Evolutionary conservation across 2,797 vertebrate species (phyloP).

Genomic region (Tamandua tetradactyla): DNA sequence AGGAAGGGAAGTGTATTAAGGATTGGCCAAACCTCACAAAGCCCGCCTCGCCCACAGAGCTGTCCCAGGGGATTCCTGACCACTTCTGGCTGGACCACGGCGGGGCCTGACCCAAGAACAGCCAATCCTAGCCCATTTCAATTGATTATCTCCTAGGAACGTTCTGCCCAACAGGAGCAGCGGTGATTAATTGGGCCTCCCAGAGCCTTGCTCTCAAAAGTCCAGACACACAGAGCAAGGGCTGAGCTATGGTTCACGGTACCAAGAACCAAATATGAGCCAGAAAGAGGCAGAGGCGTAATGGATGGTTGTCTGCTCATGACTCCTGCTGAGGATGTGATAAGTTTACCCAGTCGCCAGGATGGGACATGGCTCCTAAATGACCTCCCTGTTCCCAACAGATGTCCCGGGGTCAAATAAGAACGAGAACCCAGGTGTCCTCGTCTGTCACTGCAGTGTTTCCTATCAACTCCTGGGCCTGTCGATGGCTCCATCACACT

Average conservation of each 20-base stretch:
- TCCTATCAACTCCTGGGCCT: neutral
- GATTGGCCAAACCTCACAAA: neutral
- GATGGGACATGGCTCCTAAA: neutral
- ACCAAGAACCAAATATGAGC: neutral
- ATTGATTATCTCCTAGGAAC: neutral
- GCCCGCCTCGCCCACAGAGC: neutral
- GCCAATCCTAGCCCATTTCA: neutral
- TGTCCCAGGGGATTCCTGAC: neutral
- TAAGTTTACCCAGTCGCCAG: neutral
- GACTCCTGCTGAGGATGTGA: neutral
- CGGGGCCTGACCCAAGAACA: no score
- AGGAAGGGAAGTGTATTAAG: neutral
- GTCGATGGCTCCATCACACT: no score
- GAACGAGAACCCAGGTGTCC: neutral
- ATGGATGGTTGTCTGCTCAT: neutral
- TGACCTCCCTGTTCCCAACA: neutral
- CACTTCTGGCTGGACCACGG: neutral
- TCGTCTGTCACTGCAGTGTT: neutral
- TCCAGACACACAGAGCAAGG: neutral
- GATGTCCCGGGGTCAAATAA: neutral
- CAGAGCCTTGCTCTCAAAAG: neutral
- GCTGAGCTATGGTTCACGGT: neutral
- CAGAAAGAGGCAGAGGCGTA: neutral
- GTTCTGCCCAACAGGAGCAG: neutral
- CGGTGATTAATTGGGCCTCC: neutral